A percentile compares a stretch with the other conserved stretches of the same genome.
phyloP scores from a whole-genome alignment of 2,113 vertebrate species.

The Muntiacus reevesi region DNA sequence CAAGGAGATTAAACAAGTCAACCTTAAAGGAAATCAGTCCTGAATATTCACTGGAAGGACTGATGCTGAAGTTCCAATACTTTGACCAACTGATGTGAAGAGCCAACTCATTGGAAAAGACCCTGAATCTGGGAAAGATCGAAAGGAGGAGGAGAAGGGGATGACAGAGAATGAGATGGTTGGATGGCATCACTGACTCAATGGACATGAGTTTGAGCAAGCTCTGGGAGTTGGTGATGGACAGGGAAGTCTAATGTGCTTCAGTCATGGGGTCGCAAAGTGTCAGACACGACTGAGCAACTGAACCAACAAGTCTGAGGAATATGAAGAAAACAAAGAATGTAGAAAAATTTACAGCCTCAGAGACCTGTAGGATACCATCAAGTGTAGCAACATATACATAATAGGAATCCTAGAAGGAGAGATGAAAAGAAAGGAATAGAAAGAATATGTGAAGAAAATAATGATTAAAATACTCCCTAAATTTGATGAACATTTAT shows the following conservation, averaged over 20 bases:
- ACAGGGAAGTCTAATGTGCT: neutral
- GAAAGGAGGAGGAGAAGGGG: neutral
- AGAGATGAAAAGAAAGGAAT: neutral
- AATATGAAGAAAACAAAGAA: neutral
- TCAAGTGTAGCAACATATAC: neutral
- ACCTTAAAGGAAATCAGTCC: neutral
- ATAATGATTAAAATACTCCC: neutral
- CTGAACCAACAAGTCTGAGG: neutral
- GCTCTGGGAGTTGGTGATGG: neutral
- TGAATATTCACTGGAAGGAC: neutral
- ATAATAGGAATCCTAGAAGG: neutral
- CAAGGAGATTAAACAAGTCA: neutral
- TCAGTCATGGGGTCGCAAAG: neutral
- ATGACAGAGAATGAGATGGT: neutral
- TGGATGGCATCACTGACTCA: neutral
- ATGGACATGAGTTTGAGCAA: neutral
- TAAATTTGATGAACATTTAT: neutral
- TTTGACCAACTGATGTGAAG: neutral
- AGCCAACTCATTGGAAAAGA: neutral
- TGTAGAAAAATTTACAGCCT: neutral
- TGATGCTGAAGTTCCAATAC: neutral
- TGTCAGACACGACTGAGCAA: accelerated
- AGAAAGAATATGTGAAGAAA: neutral
- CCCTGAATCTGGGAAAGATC: neutral
- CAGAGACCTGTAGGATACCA: neutral